Base-by-base conservation (phyloP, 2,888 invertebrate species). In the Thereva unica region DNA sequence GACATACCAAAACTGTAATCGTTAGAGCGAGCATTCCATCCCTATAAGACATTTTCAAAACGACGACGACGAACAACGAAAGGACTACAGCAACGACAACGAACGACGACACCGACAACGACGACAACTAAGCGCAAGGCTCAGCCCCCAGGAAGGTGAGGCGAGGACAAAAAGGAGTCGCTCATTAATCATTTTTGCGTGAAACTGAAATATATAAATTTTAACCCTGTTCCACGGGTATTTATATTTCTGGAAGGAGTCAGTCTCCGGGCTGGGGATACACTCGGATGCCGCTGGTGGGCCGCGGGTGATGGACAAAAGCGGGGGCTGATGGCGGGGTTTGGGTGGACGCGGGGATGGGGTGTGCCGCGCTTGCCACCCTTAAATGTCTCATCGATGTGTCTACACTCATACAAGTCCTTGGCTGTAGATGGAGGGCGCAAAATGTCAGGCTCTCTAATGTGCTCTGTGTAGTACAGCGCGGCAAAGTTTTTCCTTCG, bases 181-280 rank as follows among this genome's bases (percentile, higher is more conserved):
- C 67, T 68, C 68, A 68, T 68, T 68, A 68, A 68, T 68, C 68
- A 68, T 68, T 68, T 68, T 68, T 68, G 68, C 68, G 68, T 68
- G 68, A 68, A 68, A 68, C 68, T 68, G 68, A 68, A 68, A 68
- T 68, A 68, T 68, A 68, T 68, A 68, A 68, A 68, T 68, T 68
- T 68, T 68, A 68, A 68, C 68, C 67, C 68, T 49, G 64, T 66
- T 67, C 61, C 52, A 64, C 41, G 67, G 64, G 66, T 59, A 66
- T 63, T 64, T 56, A 65, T 65, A 57, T 41, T 45, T 41, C 61
- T 59, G 68, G 52, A 68, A 66, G 66, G 65, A 66, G 59, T 66
- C 66, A 50, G 61, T 61, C 61, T 61, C 61, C 40, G n/a, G 50
- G 49, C 40, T 61, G 23, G 23, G 61, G 61, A 61, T 61, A 50